Percentiles rank a stretch among this genome's conserved stretches.
These are phyloP conservation scores for Carcharodon carcharias DNA, from an alignment of 2,797 vertebrate genomes.

Conservation along the genomic window DNA sequence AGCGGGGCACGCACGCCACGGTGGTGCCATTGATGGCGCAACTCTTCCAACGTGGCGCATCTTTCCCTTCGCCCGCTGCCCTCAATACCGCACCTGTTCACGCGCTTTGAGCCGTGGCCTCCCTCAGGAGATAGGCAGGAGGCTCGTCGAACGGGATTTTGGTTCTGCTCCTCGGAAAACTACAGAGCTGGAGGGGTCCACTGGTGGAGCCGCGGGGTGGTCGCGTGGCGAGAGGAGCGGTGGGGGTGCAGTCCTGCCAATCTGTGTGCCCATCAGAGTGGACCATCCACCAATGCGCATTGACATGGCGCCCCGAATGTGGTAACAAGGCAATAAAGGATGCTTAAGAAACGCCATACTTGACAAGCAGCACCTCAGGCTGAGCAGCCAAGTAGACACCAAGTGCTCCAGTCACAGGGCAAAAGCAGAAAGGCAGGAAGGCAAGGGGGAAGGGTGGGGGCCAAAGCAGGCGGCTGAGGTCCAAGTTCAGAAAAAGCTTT, in stretches of 20 bases:
- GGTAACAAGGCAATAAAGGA: too few relatives aligned
- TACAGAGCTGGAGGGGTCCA: not conserved
- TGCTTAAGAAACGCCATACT: not conserved
- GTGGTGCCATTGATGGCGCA: too few relatives aligned
- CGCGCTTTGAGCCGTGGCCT: not conserved
- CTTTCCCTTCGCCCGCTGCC: not conserved
- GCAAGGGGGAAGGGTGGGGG: too few relatives aligned
- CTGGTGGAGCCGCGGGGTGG: too few relatives aligned
- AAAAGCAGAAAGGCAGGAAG: not conserved
- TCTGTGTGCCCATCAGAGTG: not conserved
- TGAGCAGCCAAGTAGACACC: too few relatives aligned
- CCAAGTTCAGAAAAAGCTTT: too few relatives aligned
- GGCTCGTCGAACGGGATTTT: not conserved
- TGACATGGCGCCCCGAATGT: not conserved
- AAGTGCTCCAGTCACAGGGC: too few relatives aligned
- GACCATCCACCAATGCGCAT: not conserved
- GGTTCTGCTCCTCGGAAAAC: not conserved
- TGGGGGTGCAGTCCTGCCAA: not conserved
- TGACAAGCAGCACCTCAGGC: not conserved
- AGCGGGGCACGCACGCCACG: not conserved
- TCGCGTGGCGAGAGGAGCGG: not conserved
- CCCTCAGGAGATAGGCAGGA: too few relatives aligned
- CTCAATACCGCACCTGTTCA: not conserved
- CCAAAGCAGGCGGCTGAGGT: not conserved
- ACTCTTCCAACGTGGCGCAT: not conserved